Conservation (phyloP, 2,113 vertebrate species). For the Anolis sagrei region DNA sequence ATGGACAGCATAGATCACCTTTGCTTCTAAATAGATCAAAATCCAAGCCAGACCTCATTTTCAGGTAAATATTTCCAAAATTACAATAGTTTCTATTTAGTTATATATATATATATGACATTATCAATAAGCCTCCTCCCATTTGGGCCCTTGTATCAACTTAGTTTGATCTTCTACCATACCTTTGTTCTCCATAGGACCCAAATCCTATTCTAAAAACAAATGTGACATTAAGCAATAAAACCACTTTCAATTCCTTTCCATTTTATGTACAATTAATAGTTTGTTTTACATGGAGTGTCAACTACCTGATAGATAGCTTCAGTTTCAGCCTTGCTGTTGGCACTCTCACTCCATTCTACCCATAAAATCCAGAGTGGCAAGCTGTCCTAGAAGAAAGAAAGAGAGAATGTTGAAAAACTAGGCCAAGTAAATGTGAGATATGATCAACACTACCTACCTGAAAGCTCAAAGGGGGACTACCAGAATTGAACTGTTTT, state of each 20-base stretch:
- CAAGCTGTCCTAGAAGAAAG: conserved; percentile 79
- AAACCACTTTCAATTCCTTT: neutral
- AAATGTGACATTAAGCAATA: neutral
- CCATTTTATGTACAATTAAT: neutral
- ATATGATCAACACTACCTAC: neutral
- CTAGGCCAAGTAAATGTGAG: neutral
- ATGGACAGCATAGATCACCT: neutral
- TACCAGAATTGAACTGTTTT: neutral
- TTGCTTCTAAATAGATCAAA: neutral
- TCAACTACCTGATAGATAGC: conserved; percentile 86
- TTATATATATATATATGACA: neutral
- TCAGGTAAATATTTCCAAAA: neutral
- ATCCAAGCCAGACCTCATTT: neutral
- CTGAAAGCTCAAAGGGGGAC: neutral
- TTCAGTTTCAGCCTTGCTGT: conserved; percentile 82
- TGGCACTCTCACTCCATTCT: conserved; percentile 83
- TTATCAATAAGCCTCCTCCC: neutral
- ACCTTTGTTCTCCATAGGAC: neutral
- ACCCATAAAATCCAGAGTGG: conserved; percentile 87
- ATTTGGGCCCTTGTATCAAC: neutral
- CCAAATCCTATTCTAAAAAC: neutral
- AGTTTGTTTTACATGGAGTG: neutral
- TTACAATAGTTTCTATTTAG: neutral
- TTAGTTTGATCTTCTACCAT: neutral
- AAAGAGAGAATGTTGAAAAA: conserved; percentile 28